Evolutionary conservation across 2,888 invertebrate species (phyloP), one percentile per base, ranked within the genome.

Genomic region (Agonopterix alstromeriana): DNA sequence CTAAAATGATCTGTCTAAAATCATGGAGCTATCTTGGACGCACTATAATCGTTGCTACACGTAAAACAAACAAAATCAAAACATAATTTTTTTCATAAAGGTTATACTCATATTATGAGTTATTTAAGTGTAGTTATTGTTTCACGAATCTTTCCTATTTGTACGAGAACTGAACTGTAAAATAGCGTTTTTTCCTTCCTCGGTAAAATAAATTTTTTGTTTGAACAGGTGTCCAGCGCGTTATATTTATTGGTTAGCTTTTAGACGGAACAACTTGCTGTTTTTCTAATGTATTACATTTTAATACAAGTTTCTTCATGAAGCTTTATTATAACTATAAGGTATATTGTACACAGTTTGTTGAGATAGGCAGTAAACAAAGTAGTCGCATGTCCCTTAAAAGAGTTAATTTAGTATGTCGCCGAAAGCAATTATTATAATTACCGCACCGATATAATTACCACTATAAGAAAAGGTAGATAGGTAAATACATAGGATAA

Each of bases 381-480:
- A n/a, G 38, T n/a, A 38, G 38, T 38, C n/a, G 38, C 36, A 65
- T 62, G 50, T 64, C 63, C 77, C 77, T 78, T 77, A 77, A 77
- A 73, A 61, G 61, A 67, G 73, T 70, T 75, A 72, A 80, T 81
- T 78, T 73, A 77, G 76, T 79, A 82, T 82, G 78, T 81, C 77
- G 67, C 67, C 70, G 63, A 77, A 77, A 71, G 76, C 84, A 79
- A 87, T 87, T 87, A 86, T 75, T 63, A 81, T 86, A 87, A 87
- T 87, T 82, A 85, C 76, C 65, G 61, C 65, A 70, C 70, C 77
- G 63, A 73, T 69, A 63, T 87, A 82, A 86, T 86, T 84, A 85
- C 70, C 57, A 56, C 65, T 67, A 73, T 70, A 79, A 78, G 75
- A 80, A 77, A 77, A 76, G 72, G 69, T 70, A 73, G 62, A 64